A percentile compares a stretch with the other conserved stretches of the same genome.
phyloP scores from a whole-genome alignment of 2,113 vertebrate species.

The Sinosuthora webbiana region DNA sequence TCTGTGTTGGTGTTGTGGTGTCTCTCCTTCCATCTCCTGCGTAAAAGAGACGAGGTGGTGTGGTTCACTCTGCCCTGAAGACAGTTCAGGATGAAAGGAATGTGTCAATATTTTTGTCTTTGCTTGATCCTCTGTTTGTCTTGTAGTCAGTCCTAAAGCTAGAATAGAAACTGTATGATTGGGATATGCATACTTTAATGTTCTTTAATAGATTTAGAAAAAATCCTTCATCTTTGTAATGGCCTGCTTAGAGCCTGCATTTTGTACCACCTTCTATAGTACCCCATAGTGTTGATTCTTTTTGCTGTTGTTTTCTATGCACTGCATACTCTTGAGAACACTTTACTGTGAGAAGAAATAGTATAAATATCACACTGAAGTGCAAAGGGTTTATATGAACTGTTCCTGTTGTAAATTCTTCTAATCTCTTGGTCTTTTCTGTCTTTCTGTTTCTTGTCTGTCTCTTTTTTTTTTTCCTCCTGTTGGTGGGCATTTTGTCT shows the following conservation, averaged over 20 bases:
- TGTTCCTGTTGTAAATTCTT: not conserved
- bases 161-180: not conserved
- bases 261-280: not conserved
- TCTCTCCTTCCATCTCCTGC: not conserved
- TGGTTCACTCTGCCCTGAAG: not conserved
- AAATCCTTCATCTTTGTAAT: not conserved
- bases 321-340: not conserved
- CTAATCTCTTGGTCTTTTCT: not conserved
- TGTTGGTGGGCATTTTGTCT: not conserved
- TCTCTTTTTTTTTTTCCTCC: not conserved
- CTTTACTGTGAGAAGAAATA: not conserved
- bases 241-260: not conserved
- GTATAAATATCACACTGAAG: not conserved
- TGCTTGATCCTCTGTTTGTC: not conserved
- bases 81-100: not conserved
- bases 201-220: not conserved
- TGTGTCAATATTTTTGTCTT: not conserved
- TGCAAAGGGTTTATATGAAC: not conserved
- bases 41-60: not conserved
- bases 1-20: not conserved
- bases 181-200: not conserved
- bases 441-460: constrained; percentile 9
- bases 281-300: not conserved
- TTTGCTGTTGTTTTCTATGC: not conserved
- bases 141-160: not conserved